phyloP scores from a whole-genome alignment of 2,888 invertebrate species.

The Furcula furcula region DNA sequence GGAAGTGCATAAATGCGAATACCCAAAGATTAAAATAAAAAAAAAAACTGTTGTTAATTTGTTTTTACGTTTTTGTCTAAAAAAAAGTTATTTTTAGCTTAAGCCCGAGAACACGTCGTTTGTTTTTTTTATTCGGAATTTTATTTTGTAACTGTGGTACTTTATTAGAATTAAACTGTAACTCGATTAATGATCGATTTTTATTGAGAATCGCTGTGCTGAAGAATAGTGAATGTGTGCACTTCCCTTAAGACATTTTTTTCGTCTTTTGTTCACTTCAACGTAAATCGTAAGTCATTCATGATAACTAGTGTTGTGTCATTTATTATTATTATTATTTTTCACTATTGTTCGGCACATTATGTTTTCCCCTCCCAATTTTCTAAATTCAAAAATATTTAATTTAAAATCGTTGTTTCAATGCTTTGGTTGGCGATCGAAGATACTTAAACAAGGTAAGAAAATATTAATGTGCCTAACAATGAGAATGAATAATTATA shows the following conservation, averaged over 20 bases:
- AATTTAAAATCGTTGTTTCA: constrained; percentile 22
- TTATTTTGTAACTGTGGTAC: constrained; percentile 42
- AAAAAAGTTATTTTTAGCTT: constrained; percentile 33
- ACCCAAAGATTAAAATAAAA: constrained; percentile 43
- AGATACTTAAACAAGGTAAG: constrained; percentile 58
- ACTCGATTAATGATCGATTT: constrained; percentile 50
- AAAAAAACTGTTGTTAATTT: constrained; percentile 19
- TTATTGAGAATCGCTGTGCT: constrained; percentile 64
- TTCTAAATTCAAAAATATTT: constrained; percentile 12
- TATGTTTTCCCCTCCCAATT: constrained; percentile 51
- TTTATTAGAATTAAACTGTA: constrained; percentile 68
- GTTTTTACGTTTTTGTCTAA: constrained; percentile 27
- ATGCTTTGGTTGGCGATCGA: constrained; percentile 36
- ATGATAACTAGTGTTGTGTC: constrained; percentile 33
- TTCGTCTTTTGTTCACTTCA: constrained; percentile 29
- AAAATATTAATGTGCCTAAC: constrained; percentile 78
- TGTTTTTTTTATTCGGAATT: constrained; percentile 34
- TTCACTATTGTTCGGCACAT: constrained; percentile 94
- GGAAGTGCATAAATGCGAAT: constrained; percentile 68
- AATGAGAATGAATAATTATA: too few relatives aligned
- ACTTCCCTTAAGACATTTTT: constrained; percentile 70
- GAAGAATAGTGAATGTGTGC: constrained; percentile 81
- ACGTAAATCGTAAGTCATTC: constrained; percentile 32
- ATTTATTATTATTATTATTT: constrained; percentile 61
- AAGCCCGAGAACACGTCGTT: constrained; percentile 34